Evolutionary conservation across 2,888 invertebrate species (phyloP).

Genomic region (Capitulum mitella): DNA sequence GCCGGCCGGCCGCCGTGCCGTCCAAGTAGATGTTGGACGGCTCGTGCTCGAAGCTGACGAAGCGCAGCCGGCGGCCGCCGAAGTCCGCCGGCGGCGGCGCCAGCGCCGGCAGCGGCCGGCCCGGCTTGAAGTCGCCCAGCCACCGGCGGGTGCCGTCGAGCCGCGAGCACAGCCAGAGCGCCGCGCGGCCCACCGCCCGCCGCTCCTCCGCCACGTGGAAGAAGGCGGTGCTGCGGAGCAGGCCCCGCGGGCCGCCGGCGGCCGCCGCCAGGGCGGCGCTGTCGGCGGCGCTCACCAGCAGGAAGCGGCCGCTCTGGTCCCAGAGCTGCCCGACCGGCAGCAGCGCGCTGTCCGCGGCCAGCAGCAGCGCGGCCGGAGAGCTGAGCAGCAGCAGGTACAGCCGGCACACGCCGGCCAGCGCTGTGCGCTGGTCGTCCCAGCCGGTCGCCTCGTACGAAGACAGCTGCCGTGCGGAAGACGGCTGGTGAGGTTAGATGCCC

Average conservation of each 20-base stretch:
- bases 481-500: no score
- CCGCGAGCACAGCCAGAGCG: background rate
- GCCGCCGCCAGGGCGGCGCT: background rate
- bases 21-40: constrained; percentile 29
- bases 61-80: constrained; percentile 28
- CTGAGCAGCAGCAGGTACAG: background rate
- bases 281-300: background rate
- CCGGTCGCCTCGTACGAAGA: background rate
- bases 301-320: background rate
- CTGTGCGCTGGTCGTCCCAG: background rate
- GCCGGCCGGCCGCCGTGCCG: background rate
- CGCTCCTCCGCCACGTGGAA: background rate
- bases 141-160: background rate
- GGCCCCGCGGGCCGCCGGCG: background rate
- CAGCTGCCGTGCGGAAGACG: no score
- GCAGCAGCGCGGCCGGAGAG: background rate
- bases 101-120: background rate
- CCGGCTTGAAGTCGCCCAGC: background rate
- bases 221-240: background rate
- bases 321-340: background rate
- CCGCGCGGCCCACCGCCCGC: background rate
- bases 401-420: background rate
- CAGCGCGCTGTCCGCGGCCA: background rate
- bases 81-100: constrained; percentile 26
- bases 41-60: constrained; percentile 32